Evolutionary conservation across 2,113 vertebrate species (phyloP).

Genomic region (Gymnobelideus leadbeateri): DNA sequence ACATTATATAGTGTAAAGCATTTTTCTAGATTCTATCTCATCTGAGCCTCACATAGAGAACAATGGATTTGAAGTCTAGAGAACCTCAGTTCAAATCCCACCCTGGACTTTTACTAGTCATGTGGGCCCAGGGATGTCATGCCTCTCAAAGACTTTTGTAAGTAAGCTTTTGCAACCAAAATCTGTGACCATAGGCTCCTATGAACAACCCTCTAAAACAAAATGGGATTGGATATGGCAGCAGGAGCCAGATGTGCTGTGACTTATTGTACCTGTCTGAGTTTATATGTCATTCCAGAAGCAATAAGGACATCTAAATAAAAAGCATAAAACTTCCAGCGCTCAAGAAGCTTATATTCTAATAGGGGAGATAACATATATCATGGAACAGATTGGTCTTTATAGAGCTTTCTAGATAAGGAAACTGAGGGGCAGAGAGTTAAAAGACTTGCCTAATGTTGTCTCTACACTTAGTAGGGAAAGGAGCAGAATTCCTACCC

Average conservation of each 20-base stretch:
- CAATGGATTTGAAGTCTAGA: background rate
- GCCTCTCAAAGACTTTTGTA: background rate
- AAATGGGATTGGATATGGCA: background rate
- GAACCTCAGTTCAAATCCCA: background rate
- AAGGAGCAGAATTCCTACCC: background rate
- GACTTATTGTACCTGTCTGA: background rate
- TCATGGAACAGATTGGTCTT: background rate
- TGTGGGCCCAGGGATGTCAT: background rate
- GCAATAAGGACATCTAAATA: background rate
- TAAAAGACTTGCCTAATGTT: background rate
- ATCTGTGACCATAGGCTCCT: background rate
- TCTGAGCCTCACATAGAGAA: background rate
- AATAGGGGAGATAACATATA: background rate
- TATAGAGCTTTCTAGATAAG: background rate
- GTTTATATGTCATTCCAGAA: background rate
- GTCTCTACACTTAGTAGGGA: background rate
- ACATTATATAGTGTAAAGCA: background rate
- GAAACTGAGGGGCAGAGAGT: background rate
- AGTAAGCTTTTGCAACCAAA: background rate
- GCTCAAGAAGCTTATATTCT: background rate
- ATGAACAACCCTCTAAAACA: background rate
- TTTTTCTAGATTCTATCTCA: background rate
- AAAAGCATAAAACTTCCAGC: background rate
- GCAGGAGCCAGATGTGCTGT: no score
- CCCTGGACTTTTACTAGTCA: background rate